phyloP scores from a whole-genome alignment of 2,797 vertebrate genomes.

The Ptychobarbus kaznakovi region DNA sequence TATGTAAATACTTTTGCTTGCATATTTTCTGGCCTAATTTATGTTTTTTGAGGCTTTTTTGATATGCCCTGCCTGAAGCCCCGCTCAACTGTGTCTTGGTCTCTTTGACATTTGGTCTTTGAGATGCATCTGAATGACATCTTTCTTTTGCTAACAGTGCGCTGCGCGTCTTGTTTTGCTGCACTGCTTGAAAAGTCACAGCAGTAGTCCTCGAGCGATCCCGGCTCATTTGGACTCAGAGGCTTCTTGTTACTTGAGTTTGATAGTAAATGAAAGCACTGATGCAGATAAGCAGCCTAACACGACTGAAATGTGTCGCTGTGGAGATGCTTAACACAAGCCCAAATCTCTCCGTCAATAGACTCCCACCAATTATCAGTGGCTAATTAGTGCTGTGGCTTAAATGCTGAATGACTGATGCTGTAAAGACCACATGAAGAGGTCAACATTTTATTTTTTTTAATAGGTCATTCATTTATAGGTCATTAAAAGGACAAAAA shows the following conservation, averaged over 20 bases:
- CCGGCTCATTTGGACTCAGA: conserved; percentile 33
- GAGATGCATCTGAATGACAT: background rate
- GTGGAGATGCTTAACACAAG: conserved; percentile 38
- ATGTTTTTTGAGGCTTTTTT: conserved; percentile 62
- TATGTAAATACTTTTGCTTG: no score
- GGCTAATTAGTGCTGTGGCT: conserved; percentile 44
- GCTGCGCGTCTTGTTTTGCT: background rate
- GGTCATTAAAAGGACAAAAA: no score
- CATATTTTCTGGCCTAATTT: background rate
- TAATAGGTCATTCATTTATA: no score
- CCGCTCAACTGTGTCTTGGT: background rate
- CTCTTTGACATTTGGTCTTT: background rate
- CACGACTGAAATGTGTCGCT: conserved; percentile 54
- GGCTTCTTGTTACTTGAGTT: conserved; percentile 44
- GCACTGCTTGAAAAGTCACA: background rate
- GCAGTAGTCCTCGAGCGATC: conserved; percentile 22
- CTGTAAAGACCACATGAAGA: background rate
- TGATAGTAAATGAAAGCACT: conserved; percentile 53
- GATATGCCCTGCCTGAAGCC: conserved; percentile 39
- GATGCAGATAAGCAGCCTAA: conserved; percentile 57
- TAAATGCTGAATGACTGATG: conserved; percentile 49
- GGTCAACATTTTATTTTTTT: no score
- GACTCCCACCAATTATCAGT: conserved; percentile 57
- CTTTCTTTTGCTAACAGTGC: background rate
- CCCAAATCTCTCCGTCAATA: conserved; percentile 54